Conservation (phyloP, 2,888 invertebrate species). For the Heliconius ethilla region DNA sequence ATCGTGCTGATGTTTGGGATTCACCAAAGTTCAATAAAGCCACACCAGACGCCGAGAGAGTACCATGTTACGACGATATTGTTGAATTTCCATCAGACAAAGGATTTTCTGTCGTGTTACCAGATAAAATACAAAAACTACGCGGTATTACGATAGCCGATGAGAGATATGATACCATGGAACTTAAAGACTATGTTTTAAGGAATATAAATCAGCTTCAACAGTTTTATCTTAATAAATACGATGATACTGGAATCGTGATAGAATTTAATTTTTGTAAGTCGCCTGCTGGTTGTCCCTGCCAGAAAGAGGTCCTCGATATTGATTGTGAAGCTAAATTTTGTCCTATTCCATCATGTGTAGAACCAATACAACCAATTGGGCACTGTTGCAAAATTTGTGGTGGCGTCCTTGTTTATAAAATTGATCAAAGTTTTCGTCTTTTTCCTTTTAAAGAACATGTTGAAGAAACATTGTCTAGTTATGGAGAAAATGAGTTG, state of each 20-base stretch:
- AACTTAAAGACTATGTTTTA: conserved; percentile 35
- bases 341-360: conserved; percentile 63
- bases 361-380: conserved; percentile 63
- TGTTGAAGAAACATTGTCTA: conserved; percentile 54
- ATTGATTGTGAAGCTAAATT: conserved; percentile 65
- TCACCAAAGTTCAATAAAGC: conserved; percentile 70
- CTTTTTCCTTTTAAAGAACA: conserved; percentile 58
- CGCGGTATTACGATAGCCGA: conserved; percentile 54
- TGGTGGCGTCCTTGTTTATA: conserved; percentile 63
- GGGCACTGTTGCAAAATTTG: conserved; percentile 75
- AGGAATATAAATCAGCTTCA: conserved; percentile 48
- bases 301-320: conserved; percentile 56
- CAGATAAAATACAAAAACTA: conserved; percentile 57
- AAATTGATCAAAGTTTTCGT: conserved; percentile 60
- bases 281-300: conserved; percentile 65
- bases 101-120: conserved; percentile 59
- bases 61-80: conserved; percentile 74
- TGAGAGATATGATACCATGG: conserved; percentile 44
- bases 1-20: conserved; percentile 71
- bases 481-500: conserved; percentile 53
- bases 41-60: conserved; percentile 74
- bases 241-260: conserved; percentile 50
- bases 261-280: conserved; percentile 48
- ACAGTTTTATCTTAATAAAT: conserved; percentile 56
- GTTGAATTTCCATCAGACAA: conserved; percentile 65